These are phyloP conservation scores for Henricia sp. DNA, from an alignment of 53 echinoderm and acorn worm species.

Conservation along the genomic window DNA sequence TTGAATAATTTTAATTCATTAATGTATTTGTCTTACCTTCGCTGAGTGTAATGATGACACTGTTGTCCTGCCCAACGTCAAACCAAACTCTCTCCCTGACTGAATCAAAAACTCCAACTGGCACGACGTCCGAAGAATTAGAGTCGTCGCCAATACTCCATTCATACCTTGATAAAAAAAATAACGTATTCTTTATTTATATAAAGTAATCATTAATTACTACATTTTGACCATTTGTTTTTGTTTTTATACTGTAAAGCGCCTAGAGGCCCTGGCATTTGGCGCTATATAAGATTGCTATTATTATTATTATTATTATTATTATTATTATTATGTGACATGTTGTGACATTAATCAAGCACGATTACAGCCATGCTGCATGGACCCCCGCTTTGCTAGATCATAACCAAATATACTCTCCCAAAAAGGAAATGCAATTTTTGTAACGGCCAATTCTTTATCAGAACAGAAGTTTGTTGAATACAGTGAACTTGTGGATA, in stretches of 20 bases:
- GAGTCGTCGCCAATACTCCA: constrained; percentile 63
- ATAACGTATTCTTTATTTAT: background rate
- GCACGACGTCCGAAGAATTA: constrained; percentile 1
- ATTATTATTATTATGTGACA: too few relatives aligned
- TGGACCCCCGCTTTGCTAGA: too few relatives aligned
- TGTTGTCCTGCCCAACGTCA: constrained; percentile 53
- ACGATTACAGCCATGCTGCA: too few relatives aligned
- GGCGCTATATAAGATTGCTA: too few relatives aligned
- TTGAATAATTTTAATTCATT: background rate
- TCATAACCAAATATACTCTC: too few relatives aligned
- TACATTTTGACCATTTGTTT: background rate
- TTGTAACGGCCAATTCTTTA: too few relatives aligned
- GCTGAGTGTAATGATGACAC: constrained; percentile 38
- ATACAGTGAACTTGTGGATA: too few relatives aligned
- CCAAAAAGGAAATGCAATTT: too few relatives aligned
- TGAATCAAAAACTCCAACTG: constrained; percentile 61
- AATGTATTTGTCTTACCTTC: constrained; percentile 32
- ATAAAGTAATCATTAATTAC: background rate
- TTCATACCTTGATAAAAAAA: constrained; percentile 41
- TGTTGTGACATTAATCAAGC: too few relatives aligned
- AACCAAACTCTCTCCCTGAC: constrained; percentile 59
- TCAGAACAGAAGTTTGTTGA: too few relatives aligned
- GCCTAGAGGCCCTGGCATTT: too few relatives aligned
- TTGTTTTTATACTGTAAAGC: background rate
- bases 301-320: too few relatives aligned